Conservation (phyloP, 1,140 invertebrate species). For the Muscidifurax raptorellus region DNA sequence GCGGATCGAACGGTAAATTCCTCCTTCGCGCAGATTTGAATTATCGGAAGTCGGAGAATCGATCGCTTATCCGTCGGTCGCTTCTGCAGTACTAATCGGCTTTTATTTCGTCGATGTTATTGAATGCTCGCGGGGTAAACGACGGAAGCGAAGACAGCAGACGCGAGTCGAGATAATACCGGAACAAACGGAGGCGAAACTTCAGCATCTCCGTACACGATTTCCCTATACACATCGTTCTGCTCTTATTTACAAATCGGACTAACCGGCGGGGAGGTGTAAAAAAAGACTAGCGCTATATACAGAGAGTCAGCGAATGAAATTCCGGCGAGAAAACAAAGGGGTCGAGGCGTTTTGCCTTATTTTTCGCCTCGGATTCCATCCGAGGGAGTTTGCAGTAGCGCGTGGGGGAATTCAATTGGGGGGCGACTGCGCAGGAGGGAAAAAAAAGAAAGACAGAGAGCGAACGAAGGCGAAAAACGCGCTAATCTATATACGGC, state of each 20-base stretch:
- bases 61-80: too few species aligned
- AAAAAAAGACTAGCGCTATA: background rate
- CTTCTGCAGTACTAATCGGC: too few species aligned
- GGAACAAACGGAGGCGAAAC: background rate
- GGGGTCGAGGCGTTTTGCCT: background rate
- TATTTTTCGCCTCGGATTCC: background rate
- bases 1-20: too few species aligned
- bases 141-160: too few species aligned
- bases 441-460: background rate
- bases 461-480: conserved; percentile 5
- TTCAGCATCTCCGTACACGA: too few species aligned
- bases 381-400: background rate
- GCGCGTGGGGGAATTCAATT: background rate
- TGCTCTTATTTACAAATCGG: background rate
- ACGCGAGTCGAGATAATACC: background rate
- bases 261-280: background rate
- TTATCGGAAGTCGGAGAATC: too few species aligned
- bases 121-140: too few species aligned
- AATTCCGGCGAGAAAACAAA: conserved; percentile 23
- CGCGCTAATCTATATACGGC: background rate
- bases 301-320: conserved; percentile 3
- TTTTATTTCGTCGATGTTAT: background rate
- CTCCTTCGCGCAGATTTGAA: too few species aligned
- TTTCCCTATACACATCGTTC: too few species aligned
- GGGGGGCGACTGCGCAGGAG: background rate